A percentile compares a stretch with the other conserved stretches of the same genome.
phyloP scores from a whole-genome alignment of 1,140 invertebrate species.

The Anastrepha obliqua region DNA sequence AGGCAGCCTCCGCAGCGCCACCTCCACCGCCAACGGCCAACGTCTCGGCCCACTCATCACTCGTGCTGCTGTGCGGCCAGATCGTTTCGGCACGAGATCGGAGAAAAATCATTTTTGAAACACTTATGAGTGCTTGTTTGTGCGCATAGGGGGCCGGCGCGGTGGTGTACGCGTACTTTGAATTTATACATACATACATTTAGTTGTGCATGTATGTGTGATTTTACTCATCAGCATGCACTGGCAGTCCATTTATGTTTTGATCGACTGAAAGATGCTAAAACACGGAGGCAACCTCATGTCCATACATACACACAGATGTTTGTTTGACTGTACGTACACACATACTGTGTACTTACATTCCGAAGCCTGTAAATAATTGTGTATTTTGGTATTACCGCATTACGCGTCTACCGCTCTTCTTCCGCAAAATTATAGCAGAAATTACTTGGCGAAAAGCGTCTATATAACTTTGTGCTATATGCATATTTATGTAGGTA shows the following conservation, averaged over 20 bases:
- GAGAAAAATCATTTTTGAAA: slow-evolving; percentile 22
- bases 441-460: not conserved
- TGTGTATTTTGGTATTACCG: slow-evolving; percentile 9
- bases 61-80: slow-evolving; percentile 27
- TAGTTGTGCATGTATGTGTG: not conserved
- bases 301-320: not conserved
- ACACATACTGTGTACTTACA: not conserved
- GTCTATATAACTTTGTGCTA: not conserved
- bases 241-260: slow-evolving; percentile 52
- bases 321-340: not conserved
- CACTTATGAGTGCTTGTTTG: not conserved
- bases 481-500: slow-evolving; percentile 3
- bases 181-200: not conserved
- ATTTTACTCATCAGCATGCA: not conserved
- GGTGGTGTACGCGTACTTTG: not conserved
- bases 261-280: slow-evolving; percentile 29
- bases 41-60: slow-evolving; percentile 36
- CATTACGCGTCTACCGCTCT: slow-evolving; percentile 14
- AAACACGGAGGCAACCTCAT: not conserved
- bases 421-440: slow-evolving; percentile 47
- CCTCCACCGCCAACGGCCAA: not conserved
- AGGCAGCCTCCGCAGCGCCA: slow-evolving; percentile 25
- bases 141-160: not conserved
- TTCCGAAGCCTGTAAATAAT: not conserved
- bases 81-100: slow-evolving; percentile 42